Conservation (phyloP, 2,113 vertebrate species). For the Spizaetus ornatus region DNA sequence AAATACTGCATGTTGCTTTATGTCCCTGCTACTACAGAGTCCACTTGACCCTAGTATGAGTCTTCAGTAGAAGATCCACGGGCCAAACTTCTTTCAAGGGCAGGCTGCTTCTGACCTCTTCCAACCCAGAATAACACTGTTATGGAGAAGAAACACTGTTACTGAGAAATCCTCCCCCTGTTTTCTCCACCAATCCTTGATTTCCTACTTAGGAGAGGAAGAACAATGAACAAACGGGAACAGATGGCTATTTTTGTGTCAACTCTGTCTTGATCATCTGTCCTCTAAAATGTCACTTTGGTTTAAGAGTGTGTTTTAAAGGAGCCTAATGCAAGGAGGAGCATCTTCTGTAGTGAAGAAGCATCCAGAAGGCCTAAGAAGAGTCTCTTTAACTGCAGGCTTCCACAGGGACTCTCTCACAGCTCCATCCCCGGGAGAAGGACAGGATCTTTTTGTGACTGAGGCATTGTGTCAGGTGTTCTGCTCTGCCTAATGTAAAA, state of each 20-base stretch:
- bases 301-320: neutral
- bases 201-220: neutral
- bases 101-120: neutral
- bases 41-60: too few relatives aligned
- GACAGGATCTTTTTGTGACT: neutral
- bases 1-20: neutral
- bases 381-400: too few relatives aligned
- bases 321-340: neutral
- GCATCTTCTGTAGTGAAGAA: neutral
- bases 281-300: neutral
- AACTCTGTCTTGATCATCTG: neutral
- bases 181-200: neutral
- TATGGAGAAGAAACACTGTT: neutral
- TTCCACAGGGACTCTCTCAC: neutral
- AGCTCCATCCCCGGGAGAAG: fast-evolving
- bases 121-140: neutral
- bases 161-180: neutral
- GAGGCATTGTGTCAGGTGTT: too few relatives aligned
- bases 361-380: neutral
- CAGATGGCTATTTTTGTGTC: neutral
- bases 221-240: neutral
- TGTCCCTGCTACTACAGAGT: neutral
- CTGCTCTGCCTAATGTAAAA: neutral
- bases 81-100: neutral
- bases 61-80: neutral